A percentile compares a stretch with the other conserved stretches of the same genome.
phyloP scores from a whole-genome alignment of 2,113 vertebrate species.

The Sisor rabdophorus region DNA sequence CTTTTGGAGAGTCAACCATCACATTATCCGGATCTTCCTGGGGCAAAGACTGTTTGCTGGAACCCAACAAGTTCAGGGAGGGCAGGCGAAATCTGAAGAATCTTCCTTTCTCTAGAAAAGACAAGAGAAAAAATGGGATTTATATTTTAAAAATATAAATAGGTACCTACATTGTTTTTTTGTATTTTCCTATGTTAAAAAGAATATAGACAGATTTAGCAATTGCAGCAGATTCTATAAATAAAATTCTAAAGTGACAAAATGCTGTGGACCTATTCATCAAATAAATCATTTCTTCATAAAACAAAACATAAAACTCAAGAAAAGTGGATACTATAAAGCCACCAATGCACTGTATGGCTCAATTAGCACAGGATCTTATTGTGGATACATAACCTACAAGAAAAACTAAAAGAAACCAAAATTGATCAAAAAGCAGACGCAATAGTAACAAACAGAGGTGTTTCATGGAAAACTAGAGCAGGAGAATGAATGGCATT shows the following conservation, averaged over 20 bases:
- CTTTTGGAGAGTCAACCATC: conserved; percentile 86
- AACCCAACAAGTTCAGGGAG: conserved; percentile 82
- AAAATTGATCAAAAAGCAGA: not conserved
- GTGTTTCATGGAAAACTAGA: conserved; percentile 16
- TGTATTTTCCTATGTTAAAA: conserved; percentile 4
- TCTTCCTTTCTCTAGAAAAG: conserved; percentile 71
- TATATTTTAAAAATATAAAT: not conserved
- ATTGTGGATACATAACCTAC: not conserved
- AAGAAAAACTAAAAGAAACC: not conserved
- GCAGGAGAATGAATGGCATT: conserved; percentile 25
- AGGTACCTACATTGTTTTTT: conserved; percentile 14
- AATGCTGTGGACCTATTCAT: not conserved
- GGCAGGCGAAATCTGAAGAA: conserved; percentile 91
- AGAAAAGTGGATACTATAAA: conserved; percentile 6
- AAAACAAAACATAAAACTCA: not conserved
- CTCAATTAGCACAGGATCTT: not conserved
- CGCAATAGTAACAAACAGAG: not conserved
- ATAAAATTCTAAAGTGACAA: not conserved
- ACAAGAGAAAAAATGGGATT: conserved; percentile 35
- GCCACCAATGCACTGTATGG: not conserved
- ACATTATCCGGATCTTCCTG: conserved; percentile 97
- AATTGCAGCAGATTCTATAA: not conserved
- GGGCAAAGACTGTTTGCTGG: conserved; percentile 90
- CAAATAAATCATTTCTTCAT: not conserved
- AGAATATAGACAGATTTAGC: conserved; percentile 19